phyloP scores from a whole-genome alignment of 2,113 vertebrate species.

The Sterna hirundo region DNA sequence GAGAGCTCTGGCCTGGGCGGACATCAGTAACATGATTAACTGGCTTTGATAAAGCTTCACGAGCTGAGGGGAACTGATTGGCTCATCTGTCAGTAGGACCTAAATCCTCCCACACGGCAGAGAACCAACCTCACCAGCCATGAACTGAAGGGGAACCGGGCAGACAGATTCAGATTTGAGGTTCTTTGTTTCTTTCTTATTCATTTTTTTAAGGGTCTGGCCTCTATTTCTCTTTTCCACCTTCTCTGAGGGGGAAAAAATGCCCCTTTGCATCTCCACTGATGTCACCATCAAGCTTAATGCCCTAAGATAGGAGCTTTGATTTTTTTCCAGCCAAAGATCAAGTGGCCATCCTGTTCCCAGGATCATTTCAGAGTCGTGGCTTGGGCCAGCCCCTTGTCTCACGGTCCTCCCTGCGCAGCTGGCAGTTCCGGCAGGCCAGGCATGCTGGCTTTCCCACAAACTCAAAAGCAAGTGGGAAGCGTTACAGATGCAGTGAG shows the following conservation, averaged over 20 bases:
- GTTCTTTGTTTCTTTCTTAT: background rate
- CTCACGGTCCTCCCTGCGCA: background rate
- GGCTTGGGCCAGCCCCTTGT: background rate
- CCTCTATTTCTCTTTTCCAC: background rate
- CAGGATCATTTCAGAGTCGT: background rate
- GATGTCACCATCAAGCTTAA: background rate
- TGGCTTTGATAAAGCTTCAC: conserved; percentile 41
- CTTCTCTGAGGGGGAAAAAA: background rate
- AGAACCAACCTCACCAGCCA: background rate
- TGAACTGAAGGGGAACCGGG: background rate
- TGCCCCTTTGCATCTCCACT: background rate
- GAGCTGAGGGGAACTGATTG: conserved; percentile 16
- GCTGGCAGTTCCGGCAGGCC: background rate
- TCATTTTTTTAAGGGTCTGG: background rate
- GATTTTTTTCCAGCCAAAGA: background rate
- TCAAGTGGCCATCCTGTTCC: background rate
- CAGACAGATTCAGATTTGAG: background rate
- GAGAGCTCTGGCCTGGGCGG: background rate
- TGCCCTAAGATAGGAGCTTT: background rate
- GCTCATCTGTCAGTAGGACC: conserved; percentile 22
- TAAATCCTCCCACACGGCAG: background rate
- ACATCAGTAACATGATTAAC: conserved; percentile 24
- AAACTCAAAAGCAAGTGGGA: background rate
- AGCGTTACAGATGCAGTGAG: background rate
- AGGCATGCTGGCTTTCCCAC: background rate